Conservation (phyloP, 2,113 vertebrate species). For the Mionectes macconnelli region DNA sequence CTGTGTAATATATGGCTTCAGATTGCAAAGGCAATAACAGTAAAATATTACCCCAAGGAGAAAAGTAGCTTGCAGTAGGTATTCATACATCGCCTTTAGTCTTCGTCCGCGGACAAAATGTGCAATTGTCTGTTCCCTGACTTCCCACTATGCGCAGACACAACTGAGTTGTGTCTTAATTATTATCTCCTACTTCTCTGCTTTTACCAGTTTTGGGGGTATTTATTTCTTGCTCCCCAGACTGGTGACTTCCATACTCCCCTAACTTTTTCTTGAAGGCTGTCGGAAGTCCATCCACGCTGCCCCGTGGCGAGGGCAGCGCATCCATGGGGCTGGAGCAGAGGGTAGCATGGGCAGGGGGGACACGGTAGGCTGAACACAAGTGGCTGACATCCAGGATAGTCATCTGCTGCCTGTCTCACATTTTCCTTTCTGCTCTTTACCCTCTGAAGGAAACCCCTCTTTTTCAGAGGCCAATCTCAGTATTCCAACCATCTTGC, state of each 20-base stretch:
- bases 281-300: neutral
- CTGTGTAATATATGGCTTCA: constrained; percentile 56
- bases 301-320: rapidly evolving
- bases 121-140: neutral
- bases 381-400: neutral
- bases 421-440: neutral
- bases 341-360: neutral
- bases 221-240: neutral
- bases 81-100: constrained; percentile 16
- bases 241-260: neutral
- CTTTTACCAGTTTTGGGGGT: neutral
- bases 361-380: neutral
- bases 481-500: neutral
- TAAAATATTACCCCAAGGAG: constrained; percentile 62
- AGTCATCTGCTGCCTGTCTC: neutral
- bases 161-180: neutral
- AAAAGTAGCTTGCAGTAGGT: constrained; percentile 29
- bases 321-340: neutral
- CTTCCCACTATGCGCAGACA: neutral
- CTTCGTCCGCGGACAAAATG: neutral
- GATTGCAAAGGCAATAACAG: constrained; percentile 57
- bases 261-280: neutral
- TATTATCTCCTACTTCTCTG: neutral
- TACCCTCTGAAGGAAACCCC: neutral
- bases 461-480: neutral